Evolutionary conservation across 2,113 vertebrate genomes (phyloP), one percentile per base, ranked within the genome.

Genomic region (Lophochroa leadbeateri): DNA sequence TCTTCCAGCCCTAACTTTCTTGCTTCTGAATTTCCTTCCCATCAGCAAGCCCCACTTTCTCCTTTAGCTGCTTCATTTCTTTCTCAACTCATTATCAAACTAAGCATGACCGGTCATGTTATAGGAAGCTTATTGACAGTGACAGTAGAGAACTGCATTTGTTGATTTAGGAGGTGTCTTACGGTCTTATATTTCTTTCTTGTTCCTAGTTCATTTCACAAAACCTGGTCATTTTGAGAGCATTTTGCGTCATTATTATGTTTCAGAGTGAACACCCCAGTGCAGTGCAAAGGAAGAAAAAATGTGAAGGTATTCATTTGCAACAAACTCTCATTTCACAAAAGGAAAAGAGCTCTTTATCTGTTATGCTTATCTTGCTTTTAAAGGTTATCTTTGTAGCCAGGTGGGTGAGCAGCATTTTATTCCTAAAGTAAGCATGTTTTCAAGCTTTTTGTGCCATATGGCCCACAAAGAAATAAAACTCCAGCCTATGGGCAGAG

Each of bases 281-380:
- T 6, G 17, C 27, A 67, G 21, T 18, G 27, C 33, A 86, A 76
- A 91, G 43, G 16, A 71, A 44, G 47, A 41, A 84, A 91, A 86
- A 49, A 5, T 20, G 3, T 1, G 49, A 78, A 77, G 15, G 27
- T 58, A 92, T 82, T 82, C 0, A 47, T 81, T 83, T 75, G 78
- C 61, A 47, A 69, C 53, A n/a, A 88, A 65, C 12, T 63, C 63
- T 57, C 52, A 71, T 88, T 93, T 88, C 53, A 71, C 23, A 11
- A 49, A 68, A 61, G 57, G 39, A 95, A 63, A 9, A 88, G 7
- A 90, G 83, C 10, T 78, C 49, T 58, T 90, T 92, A 84, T 91
- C 90, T 90, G 20, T 84, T 82, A 65, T 84, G 65, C 69, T 95
- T 93, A 94, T 81, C 85, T 94, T 96, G 46, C 80, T 94, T 96